Percentiles rank a stretch among this genome's conserved stretches.
These are phyloP conservation scores for Plebejus melissa DNA, from an alignment of 2,888 invertebrate species.

Conservation along the genomic window DNA sequence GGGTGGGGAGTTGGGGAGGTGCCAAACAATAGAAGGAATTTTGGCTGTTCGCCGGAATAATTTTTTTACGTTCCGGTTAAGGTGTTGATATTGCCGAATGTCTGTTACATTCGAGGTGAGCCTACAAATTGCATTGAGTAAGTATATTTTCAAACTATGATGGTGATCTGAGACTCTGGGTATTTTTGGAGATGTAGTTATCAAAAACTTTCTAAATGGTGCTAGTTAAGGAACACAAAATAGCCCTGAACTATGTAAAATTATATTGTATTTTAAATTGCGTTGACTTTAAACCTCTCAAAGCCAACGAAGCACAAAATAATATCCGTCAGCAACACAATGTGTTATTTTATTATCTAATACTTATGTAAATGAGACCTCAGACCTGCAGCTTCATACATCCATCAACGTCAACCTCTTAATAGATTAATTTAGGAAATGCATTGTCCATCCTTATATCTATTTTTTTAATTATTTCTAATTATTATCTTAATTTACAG, in stretches of 20 bases:
- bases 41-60: background rate
- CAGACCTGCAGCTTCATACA: background rate
- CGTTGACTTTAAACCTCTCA: background rate
- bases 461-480: background rate
- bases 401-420: background rate
- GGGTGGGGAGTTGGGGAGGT: background rate
- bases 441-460: background rate
- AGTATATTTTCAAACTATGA: too few species aligned
- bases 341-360: conserved; percentile 7
- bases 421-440: background rate
- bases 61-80: background rate
- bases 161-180: too few species aligned
- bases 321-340: background rate
- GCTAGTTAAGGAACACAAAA: too few species aligned
- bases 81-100: background rate
- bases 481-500: background rate
- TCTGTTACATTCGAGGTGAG: too few species aligned
- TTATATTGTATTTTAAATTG: background rate
- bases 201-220: too few species aligned
- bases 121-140: too few species aligned
- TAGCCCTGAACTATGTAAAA: too few species aligned
- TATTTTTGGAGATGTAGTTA: too few species aligned
- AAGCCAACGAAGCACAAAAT: background rate
- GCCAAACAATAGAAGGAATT: background rate
- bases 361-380: conserved; percentile 2